These are phyloP conservation scores for Desoria tigrina DNA, from an alignment of 2,888 invertebrate genomes.

Conservation along the genomic window DNA sequence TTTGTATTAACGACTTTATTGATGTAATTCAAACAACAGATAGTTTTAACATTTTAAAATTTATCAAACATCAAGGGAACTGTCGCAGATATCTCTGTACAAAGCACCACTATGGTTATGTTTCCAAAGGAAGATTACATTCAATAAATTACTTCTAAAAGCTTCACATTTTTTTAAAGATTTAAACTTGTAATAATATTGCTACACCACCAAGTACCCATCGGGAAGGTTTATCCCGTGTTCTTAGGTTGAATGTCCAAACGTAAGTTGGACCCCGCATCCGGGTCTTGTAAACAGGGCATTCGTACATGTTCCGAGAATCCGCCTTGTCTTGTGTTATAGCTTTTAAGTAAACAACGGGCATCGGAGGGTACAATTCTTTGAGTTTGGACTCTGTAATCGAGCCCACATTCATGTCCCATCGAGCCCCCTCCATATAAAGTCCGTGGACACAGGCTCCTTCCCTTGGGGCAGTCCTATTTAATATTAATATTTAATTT, in stretches of 20 bases:
- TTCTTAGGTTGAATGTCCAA: conserved; percentile 95
- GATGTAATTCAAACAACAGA: too few species aligned
- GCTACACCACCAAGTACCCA: conserved; percentile 96
- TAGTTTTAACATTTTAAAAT: too few species aligned
- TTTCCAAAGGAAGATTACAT: too few species aligned
- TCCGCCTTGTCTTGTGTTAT: conserved; percentile 92
- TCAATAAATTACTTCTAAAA: too few species aligned
- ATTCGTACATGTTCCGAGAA: conserved; percentile 88
- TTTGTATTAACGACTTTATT: too few species aligned
- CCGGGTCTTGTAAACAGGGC: conserved; percentile 93
- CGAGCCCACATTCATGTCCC: conserved; percentile 88
- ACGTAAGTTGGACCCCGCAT: conserved; percentile 92
- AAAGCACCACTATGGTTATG: too few species aligned
- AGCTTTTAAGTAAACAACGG: conserved; percentile 76
- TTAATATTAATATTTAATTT: too few species aligned
- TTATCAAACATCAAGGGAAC: too few species aligned
- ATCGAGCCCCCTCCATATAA: conserved; percentile 92
- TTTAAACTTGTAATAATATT: conserved; percentile 81
- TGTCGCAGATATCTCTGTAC: too few species aligned
- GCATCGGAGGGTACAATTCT: conserved; percentile 89
- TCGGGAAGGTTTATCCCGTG: conserved; percentile 90
- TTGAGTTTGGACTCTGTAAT: conserved; percentile 89
- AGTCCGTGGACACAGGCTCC: conserved; percentile 93
- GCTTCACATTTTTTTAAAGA: too few species aligned
- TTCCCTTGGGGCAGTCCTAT: conserved; percentile 81